Evolutionary conservation across 2,797 vertebrate genomes (phyloP).

Genomic region (Gambusia yucatana): DNA sequence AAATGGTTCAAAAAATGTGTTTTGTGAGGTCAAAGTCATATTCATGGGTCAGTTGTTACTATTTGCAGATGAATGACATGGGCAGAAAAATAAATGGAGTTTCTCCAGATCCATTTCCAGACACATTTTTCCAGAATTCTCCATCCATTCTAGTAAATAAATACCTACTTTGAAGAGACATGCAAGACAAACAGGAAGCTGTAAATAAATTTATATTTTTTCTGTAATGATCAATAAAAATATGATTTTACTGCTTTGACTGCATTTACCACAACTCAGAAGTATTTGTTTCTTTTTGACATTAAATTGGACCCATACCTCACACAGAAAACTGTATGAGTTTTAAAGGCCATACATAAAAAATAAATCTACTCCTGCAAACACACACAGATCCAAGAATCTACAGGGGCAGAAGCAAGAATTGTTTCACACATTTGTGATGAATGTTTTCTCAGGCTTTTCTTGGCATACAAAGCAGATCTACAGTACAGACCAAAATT

Average conservation of each 20-base stretch:
- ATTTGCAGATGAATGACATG: neutral
- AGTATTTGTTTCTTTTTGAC: slow-evolving; percentile 27
- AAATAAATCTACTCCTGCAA: slow-evolving; percentile 6
- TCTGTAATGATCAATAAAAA: slow-evolving; percentile 45
- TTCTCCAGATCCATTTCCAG: neutral
- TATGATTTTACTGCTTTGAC: slow-evolving; percentile 32
- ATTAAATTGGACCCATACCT: slow-evolving; percentile 39
- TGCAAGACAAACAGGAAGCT: slow-evolving; percentile 48
- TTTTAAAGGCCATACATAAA: slow-evolving; percentile 20
- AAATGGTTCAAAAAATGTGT: neutral
- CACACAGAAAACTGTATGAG: slow-evolving; percentile 18
- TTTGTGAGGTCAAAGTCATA: slow-evolving; percentile 12
- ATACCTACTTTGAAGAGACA: slow-evolving; percentile 10
- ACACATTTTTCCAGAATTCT: neutral
- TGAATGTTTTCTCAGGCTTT: slow-evolving; percentile 62
- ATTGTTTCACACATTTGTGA: slow-evolving; percentile 36
- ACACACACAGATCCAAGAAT: slow-evolving; percentile 18
- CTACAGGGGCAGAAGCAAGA: slow-evolving; percentile 40
- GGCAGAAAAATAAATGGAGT: neutral
- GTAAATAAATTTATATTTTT: slow-evolving; percentile 18
- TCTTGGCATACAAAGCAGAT: slow-evolving; percentile 66
- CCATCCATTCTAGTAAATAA: neutral
- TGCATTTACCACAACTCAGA: slow-evolving; percentile 9
- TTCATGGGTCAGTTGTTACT: neutral
- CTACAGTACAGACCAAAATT: neutral